Evolutionary conservation across 2,113 vertebrate species (phyloP), one percentile per base, ranked within the genome.

Genomic region (Chinchilla lanigera): DNA sequence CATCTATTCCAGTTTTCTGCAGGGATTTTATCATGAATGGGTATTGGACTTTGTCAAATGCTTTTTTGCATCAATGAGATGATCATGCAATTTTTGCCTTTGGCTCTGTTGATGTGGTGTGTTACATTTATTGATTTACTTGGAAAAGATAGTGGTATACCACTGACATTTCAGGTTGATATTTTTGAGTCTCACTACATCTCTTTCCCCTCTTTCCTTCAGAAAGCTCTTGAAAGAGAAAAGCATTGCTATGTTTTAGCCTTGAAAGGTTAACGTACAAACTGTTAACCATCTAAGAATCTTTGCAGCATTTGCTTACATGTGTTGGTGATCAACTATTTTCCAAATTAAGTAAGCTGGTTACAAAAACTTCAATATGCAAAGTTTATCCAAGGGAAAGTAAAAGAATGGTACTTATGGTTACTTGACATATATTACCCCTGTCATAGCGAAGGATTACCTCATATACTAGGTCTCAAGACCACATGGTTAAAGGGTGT

Each of bases 221-320:
- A 61, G 41, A 16, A 93, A 89, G 17, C 38, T 65, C 22, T 92
- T 91, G 33, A 89, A 63, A 92, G 84, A 91, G 52, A 89, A 81
- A 56, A n/a, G 28, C 47, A 38, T 73, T 65, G 14, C 54, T 94
- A 17, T 7, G n/a, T 24, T 58, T 92, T 67, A 92, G 12, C 26
- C 26, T 84, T 54, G 7, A 92, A 84, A 41, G 5, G 47, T 69
- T 86, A 78, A 82, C 35, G 92, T 61, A 4, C 20, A 65, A 82
- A 92, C 24, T 67, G 12, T 38, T 54, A 96, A 52, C 38, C 14
- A 14, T 38, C 30, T 87, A 80, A 63, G 91, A 90, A 84, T 75
- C 26, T 61, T 65, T 69, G 12, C 4, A 56, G 16, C 0, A 0
- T 75, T 93, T 92, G 24, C 16, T 93, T 52, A 38, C n/a, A 10